Conservation (phyloP, 30 jellyfish, hydroid and myxozoan genomes). For the Hydra vulgaris region DNA sequence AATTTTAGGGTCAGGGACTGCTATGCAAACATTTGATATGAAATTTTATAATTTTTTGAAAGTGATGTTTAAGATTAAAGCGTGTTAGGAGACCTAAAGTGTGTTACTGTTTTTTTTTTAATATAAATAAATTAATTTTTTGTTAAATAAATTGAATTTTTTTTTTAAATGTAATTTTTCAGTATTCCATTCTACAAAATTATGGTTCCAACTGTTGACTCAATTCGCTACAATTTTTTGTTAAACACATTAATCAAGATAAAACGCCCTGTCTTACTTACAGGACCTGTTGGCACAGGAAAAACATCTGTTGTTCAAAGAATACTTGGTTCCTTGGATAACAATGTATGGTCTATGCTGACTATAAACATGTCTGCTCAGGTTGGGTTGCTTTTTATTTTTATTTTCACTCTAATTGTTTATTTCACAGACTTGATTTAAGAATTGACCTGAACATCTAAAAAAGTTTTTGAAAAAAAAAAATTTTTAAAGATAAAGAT, state of each 20-base stretch:
- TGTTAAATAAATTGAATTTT: too few relatives aligned
- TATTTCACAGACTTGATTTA: too few relatives aligned
- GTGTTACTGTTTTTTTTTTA: background rate
- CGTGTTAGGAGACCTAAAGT: too few relatives aligned
- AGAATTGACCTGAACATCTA: too few relatives aligned
- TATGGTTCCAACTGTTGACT: conserved; percentile 93
- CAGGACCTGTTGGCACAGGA: conserved; percentile 99
- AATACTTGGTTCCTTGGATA: conserved; percentile 62
- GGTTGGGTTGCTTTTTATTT: conserved; percentile 23
- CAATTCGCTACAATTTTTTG: conserved; percentile 82
- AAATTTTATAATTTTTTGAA: too few relatives aligned
- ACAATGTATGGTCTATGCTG: conserved; percentile 56
- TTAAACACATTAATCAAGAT: conserved; percentile 60
- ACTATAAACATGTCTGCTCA: conserved; percentile 96
- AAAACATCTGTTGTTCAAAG: conserved; percentile 90
- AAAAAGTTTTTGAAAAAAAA: too few relatives aligned
- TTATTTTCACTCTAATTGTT: background rate
- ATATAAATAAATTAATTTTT: background rate
- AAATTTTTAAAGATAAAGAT: too few relatives aligned
- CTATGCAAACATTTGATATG: too few relatives aligned
- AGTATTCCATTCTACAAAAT: conserved; percentile 81
- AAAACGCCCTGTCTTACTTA: conserved; percentile 63
- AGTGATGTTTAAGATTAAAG: too few relatives aligned
- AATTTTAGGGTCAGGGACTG: too few relatives aligned
- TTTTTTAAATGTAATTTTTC: conserved; percentile 13